Evolutionary conservation across 1,140 invertebrate genomes (phyloP).

Genomic region (Formica selysi): DNA sequence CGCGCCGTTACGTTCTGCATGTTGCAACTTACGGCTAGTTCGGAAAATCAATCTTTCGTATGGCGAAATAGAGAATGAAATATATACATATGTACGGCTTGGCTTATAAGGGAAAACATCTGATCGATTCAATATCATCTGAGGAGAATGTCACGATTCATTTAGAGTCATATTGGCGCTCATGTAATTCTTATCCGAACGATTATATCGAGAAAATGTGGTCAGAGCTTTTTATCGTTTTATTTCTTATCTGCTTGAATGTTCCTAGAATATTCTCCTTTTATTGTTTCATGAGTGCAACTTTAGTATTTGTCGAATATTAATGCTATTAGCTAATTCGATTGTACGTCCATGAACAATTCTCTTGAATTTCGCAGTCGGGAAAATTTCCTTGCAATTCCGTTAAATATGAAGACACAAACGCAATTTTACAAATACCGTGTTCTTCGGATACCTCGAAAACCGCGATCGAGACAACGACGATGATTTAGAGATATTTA

Average conservation of each 20-base stretch:
- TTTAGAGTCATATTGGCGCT: neutral
- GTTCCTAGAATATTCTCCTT: neutral
- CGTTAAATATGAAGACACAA: slow-evolving; percentile 29
- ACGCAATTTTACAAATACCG: neutral
- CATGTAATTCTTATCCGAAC: slow-evolving; percentile 1
- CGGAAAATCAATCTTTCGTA: slow-evolving; percentile 33
- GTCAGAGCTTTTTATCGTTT: neutral
- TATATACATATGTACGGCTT: neutral
- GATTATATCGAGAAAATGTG: neutral
- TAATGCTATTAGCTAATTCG: slow-evolving; percentile 1
- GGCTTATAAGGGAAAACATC: neutral
- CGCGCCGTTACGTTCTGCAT: slow-evolving; percentile 52
- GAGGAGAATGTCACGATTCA: slow-evolving; percentile 7
- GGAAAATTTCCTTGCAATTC: slow-evolving; percentile 16
- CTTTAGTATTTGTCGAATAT: slow-evolving; percentile 5
- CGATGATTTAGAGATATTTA: slow-evolving; percentile 84
- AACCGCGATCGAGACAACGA: slow-evolving; percentile 66
- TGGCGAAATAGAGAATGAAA: slow-evolving; percentile 15
- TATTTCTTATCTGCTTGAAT: neutral
- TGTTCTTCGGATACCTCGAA: slow-evolving; percentile 19
- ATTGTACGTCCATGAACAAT: neutral
- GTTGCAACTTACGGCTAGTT: slow-evolving; percentile 47
- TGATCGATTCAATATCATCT: slow-evolving; percentile 16
- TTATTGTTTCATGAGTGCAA: slow-evolving; percentile 33
- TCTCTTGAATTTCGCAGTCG: slow-evolving; percentile 21